These are phyloP conservation scores for Corapipo altera DNA, from an alignment of 2,113 vertebrate genomes.

Conservation along the genomic window DNA sequence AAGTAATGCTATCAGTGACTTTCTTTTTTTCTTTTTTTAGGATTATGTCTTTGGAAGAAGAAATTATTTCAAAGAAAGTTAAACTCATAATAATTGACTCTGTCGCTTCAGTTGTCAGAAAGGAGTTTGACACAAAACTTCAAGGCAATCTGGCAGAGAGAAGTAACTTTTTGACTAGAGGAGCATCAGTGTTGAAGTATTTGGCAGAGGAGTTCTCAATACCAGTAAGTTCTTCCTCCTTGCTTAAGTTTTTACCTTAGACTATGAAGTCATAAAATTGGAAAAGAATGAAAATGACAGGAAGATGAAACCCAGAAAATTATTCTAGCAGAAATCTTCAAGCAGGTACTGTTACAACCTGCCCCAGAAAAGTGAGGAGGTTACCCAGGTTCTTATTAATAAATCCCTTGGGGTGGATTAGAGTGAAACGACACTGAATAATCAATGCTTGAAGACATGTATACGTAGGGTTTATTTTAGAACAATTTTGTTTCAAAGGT, in stretches of 20 bases:
- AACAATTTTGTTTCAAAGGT: too few relatives aligned
- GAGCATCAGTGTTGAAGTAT: slow-evolving; percentile 81
- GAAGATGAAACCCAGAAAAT: neutral
- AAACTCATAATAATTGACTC: slow-evolving; percentile 84
- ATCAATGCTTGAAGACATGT: too few relatives aligned
- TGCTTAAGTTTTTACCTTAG: neutral
- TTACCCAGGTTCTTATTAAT: too few relatives aligned
- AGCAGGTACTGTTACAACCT: neutral
- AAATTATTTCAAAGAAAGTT: slow-evolving; percentile 81
- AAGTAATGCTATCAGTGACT: neutral
- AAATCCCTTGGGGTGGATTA: too few relatives aligned
- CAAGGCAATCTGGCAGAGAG: slow-evolving; percentile 80
- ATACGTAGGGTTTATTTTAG: too few relatives aligned
- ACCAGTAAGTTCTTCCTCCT: slow-evolving; percentile 76
- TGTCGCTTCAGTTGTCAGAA: slow-evolving; percentile 85
- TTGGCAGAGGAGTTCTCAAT: slow-evolving; percentile 86
- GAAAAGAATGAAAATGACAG: neutral
- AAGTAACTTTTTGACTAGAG: slow-evolving; percentile 79
- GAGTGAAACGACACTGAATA: too few relatives aligned
- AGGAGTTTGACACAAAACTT: slow-evolving; percentile 84
- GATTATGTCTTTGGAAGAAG: slow-evolving; percentile 83
- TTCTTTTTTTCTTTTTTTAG: slow-evolving; percentile 46
- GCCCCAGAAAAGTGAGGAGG: too few relatives aligned
- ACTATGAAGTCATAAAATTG: slow-evolving; percentile 1
- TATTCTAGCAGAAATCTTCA: neutral